A percentile compares a stretch with the other conserved stretches of the same genome.
Conservation (phyloP, 1,140 invertebrate genomes). For the Mactra quadrangularis region DNA sequence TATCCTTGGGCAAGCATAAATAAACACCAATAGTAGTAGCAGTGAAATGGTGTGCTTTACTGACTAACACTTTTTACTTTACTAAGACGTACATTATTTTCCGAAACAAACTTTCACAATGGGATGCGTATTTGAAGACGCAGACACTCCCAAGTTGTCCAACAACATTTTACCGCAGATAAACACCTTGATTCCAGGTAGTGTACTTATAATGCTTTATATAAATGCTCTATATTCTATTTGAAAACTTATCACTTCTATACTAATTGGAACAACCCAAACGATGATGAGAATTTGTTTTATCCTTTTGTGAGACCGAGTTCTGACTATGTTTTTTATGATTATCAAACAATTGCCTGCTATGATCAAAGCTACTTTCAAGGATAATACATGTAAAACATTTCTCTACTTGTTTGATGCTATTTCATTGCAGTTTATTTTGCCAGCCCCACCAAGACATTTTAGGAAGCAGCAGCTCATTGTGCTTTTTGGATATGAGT, state of each 20-base stretch:
- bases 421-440: background rate
- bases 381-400: background rate
- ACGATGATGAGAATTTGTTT: slow-evolving; percentile 1
- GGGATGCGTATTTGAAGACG: too few relatives aligned
- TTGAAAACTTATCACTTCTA: background rate
- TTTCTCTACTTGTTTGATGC: slow-evolving; percentile 30
- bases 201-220: background rate
- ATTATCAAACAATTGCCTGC: slow-evolving; percentile 7
- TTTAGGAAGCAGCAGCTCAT: background rate
- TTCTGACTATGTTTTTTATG: slow-evolving; percentile 38
- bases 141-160: too few relatives aligned
- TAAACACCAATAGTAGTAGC: too few relatives aligned
- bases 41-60: too few relatives aligned
- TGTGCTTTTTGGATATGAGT: slow-evolving; percentile 32
- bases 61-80: too few relatives aligned
- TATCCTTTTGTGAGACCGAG: slow-evolving; percentile 22
- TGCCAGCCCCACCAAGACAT: background rate
- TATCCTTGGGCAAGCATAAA: too few relatives aligned
- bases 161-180: too few relatives aligned
- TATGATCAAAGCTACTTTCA: background rate
- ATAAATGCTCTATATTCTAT: slow-evolving; percentile 29
- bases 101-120: too few relatives aligned
- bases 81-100: too few relatives aligned
- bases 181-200: background rate
- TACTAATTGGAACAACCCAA: slow-evolving; percentile 27